phyloP scores from a whole-genome alignment of 2,113 vertebrate species.

The Dipodomys merriami region DNA sequence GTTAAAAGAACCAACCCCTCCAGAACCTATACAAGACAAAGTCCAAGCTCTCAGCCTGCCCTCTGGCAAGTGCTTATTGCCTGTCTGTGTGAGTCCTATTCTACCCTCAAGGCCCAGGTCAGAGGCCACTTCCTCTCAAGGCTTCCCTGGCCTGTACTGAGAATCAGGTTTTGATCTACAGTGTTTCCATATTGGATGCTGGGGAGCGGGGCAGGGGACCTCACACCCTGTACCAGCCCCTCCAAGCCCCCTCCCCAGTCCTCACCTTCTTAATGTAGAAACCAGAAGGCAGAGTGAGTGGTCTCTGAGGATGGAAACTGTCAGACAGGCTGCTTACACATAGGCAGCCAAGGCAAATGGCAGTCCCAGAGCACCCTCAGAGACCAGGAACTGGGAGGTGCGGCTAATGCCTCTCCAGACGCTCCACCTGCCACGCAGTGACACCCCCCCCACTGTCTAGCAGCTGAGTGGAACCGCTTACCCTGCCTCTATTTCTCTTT shows the following conservation, averaged over 20 bases:
- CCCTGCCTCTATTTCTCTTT: neutral
- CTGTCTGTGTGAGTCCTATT: neutral
- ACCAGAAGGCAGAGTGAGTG: conserved; percentile 54
- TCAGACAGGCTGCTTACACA: conserved; percentile 69
- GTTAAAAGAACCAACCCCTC: neutral
- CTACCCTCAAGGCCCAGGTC: neutral
- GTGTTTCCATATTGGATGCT: neutral
- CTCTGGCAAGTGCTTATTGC: neutral
- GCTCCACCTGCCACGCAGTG: conserved; percentile 58
- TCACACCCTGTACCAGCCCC: neutral
- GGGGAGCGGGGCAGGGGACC: neutral
- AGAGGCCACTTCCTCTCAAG: neutral
- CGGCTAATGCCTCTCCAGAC: neutral
- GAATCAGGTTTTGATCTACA: neutral
- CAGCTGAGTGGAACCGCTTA: neutral
- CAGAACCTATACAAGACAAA: neutral
- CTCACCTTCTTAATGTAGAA: conserved; percentile 56
- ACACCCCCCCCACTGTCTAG: neutral
- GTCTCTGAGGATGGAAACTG: conserved; percentile 71
- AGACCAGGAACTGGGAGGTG: conserved; percentile 61
- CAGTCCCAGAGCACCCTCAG: neutral
- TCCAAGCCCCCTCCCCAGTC: neutral
- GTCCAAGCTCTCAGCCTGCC: neutral
- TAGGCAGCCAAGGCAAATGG: conserved; percentile 72
- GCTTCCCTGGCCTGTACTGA: neutral